Base-by-base conservation (phyloP, 2,888 invertebrate genomes). In the Heliconius ismenius region DNA sequence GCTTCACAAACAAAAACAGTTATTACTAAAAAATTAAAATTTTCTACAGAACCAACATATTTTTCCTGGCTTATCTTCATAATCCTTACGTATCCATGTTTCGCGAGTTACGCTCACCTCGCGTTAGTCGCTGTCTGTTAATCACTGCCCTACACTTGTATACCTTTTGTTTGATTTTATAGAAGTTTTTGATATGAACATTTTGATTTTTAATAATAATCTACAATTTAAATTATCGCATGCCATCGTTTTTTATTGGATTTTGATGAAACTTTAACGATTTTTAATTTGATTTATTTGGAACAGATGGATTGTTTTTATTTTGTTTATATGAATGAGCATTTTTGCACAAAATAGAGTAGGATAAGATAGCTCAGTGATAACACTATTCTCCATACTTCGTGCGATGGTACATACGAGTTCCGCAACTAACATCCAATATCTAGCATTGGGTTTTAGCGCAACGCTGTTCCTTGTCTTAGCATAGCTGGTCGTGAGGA, bases 71-170 rank as follows among this genome's bases (percentile, higher is more conserved):
- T 24, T 67, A 39, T 39, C 39, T 15, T 18, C 9, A 43, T 36
- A 24, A 26, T 43, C 11, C 69, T 11, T n/a, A 84, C 78, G 84
- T 36, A 86, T 84, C 83, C 83, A 76, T 83, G 89, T 89, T 92
- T 93, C 90, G 93, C 93, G 93, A 92, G 73, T 73, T 73, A 73
- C 73, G 73, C 88, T 87, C 89, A 90, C 92, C 93, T 91, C 91
- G n/a, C n/a, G 58, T 58, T 58, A 91, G 91, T 90, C 90, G 91
- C 92, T 92, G 92, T 92, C 84, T 92, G 93, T 91, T 93, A 93
- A 92, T 92, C 93, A 92, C 73, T 36, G 58, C 73, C 78, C 49
- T 54, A 58, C 54, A 58, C 58, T 58, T 32, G 36, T 58, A 9
- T 32, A n/a, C 70, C n/a, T 70, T 70, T 70, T 70, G 24, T 70